These are phyloP conservation scores for Cancer borealis DNA, from an alignment of 2,888 invertebrate genomes.

Conservation along the genomic window DNA sequence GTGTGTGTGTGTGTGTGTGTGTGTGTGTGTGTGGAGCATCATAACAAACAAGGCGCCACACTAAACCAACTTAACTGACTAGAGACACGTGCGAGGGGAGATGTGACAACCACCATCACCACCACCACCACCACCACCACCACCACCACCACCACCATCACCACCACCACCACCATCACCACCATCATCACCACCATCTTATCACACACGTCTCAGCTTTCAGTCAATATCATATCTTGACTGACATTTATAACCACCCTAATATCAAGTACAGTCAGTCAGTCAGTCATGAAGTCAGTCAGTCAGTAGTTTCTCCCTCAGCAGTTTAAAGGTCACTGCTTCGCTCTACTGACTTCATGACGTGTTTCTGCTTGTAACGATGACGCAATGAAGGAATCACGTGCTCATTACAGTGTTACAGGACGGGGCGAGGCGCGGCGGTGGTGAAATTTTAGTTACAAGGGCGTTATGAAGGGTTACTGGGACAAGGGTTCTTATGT, in stretches of 20 bases:
- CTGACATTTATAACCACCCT: background rate
- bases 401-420: background rate
- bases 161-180: background rate
- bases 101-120: background rate
- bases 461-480: background rate
- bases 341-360: background rate
- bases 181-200: background rate
- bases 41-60: background rate
- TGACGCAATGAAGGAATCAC: background rate
- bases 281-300: background rate
- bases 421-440: background rate
- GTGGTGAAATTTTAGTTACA: background rate
- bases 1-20: constrained; percentile 20
- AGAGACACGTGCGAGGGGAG: background rate
- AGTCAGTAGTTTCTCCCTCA: background rate
- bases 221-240: background rate
- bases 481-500: background rate
- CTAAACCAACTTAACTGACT: background rate
- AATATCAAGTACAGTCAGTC: background rate
- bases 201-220: background rate
- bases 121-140: background rate
- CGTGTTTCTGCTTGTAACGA: background rate
- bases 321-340: background rate
- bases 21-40: background rate
- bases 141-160: background rate